A percentile compares a stretch with the other conserved stretches of the same genome.
These are phyloP conservation scores for Julus scanicus DNA, from an alignment of 2,888 invertebrate species.

Conservation along the genomic window DNA sequence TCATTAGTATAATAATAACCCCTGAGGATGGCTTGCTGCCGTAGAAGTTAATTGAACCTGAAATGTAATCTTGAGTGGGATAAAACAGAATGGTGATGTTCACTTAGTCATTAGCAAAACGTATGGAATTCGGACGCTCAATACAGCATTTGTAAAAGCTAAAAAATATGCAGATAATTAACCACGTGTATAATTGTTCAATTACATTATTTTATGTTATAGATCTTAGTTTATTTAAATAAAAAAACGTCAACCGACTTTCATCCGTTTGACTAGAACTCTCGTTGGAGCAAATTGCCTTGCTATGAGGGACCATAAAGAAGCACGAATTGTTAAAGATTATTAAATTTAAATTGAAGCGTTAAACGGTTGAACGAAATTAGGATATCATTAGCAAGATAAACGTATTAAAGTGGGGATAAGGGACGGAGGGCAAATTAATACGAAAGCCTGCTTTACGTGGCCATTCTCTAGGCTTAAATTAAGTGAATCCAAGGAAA, in stretches of 20 bases:
- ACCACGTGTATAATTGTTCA: too few species aligned
- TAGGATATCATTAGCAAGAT: background rate
- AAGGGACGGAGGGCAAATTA: background rate
- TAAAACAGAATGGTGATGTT: background rate
- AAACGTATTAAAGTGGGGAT: background rate
- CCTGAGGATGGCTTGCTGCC: background rate
- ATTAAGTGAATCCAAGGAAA: conserved; percentile 11
- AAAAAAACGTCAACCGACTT: background rate
- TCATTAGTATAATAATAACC: background rate
- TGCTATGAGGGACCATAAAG: background rate
- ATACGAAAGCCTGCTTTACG: background rate
- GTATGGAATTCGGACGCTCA: background rate
- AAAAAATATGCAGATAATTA: too few species aligned
- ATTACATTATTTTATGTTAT: too few species aligned
- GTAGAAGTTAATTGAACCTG: conserved; percentile 1
- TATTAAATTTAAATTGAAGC: conserved; percentile 1
- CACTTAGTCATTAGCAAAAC: background rate
- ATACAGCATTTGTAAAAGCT: too few species aligned
- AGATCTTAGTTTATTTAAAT: too few species aligned
- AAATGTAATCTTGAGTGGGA: background rate
- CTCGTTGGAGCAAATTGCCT: background rate
- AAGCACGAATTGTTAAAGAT: background rate
- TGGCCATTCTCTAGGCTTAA: background rate
- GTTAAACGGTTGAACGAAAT: conserved; percentile 1
- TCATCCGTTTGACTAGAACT: background rate